Evolutionary conservation across 2,797 vertebrate genomes (phyloP), one percentile per base, ranked within the genome.

Genomic region (Poliocrania exsul): DNA sequence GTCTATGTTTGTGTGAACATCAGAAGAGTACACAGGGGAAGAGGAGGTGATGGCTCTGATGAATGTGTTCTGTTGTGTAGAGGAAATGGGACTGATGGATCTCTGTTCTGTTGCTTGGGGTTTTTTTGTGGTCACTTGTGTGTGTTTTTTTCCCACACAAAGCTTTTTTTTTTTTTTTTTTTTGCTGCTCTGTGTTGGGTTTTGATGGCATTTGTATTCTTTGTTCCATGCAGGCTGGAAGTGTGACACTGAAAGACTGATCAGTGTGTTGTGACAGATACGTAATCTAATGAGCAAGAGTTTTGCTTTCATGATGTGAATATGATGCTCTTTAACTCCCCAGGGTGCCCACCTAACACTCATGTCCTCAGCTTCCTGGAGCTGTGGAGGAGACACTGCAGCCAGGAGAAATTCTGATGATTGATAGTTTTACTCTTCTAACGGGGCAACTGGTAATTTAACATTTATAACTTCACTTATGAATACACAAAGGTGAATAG

Each of bases 21-120:
- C 66, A 38, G 28, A 65, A 26, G 8, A 26, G 16, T 17, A 33
- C 13, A 19, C 0, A 0, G 5, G 0, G 2, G 1, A n/a, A 20
- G 8, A 80, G 35, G 33, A 49, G 13, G 8, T 2, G 3, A 33
- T 11, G 37, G 6, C 1, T 4, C 11, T n/a, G 20, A 57, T 1
- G 28, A 4, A 10, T 58, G 16, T 26, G 16, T 29, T 51, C 28
- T 29, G 28, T 29, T 17, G 28, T 16, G 28, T 29, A 18, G 16
- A 49, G 13, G 6, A 2, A 3, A 37, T 11, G 40, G 6, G 1
- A 4, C 13, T n/a, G 18, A 57, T 1, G 31, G 5, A 13, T 58
- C 18, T 29, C 20, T 50, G 6, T 37, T 70, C 29, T 31, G 10
- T 16, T 58, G 18, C 19, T 72, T 46, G 14, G 9, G 13, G 28